phyloP scores from a whole-genome alignment of 2,113 vertebrate genomes.

The Nematolebias whitei region DNA sequence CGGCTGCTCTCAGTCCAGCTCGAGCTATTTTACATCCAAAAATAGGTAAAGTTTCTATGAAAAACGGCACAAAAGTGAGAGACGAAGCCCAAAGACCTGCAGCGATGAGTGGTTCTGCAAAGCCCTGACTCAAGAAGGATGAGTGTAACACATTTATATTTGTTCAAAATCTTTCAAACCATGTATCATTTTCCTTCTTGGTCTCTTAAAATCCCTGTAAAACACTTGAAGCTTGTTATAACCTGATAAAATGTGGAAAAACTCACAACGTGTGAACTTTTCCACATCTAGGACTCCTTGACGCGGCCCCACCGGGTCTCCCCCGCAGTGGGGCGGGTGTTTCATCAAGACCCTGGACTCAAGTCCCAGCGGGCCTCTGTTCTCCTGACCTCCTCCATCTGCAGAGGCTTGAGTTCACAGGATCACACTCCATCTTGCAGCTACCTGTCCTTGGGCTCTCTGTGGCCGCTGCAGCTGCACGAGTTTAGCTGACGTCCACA shows the following conservation, averaged over 20 bases:
- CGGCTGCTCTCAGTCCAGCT: too few relatives aligned
- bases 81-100: too few relatives aligned
- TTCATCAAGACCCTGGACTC: constrained; percentile 74
- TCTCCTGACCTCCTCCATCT: constrained; percentile 66
- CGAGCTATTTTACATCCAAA: too few relatives aligned
- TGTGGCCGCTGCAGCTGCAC: constrained; percentile 10
- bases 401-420: constrained; percentile 39
- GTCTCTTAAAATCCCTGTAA: too few relatives aligned
- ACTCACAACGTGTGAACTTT: neutral
- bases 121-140: too few relatives aligned
- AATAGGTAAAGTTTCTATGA: too few relatives aligned
- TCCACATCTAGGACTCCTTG: constrained; percentile 35
- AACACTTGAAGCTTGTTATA: constrained; percentile 8
- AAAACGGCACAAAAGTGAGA: too few relatives aligned
- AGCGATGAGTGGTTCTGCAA: too few relatives aligned
- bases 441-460: constrained; percentile 64
- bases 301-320: constrained; percentile 44
- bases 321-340: constrained; percentile 60
- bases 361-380: constrained; percentile 59
- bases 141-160: too few relatives aligned
- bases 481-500: constrained; percentile 48
- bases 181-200: neutral
- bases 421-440: constrained; percentile 47
- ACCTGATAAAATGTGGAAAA: too few relatives aligned
- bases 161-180: too few relatives aligned